A percentile compares a stretch with the other conserved stretches of the same genome.
These are phyloP conservation scores for mouse (Mus musculus) DNA, from an alignment of 2,113 vertebrate species.

Conservation along the genomic window GRCm39 chr8:94129001-94129500, in stretches of 20 bases:
- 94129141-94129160: neutral
- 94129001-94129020: neutral
- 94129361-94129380: too few species aligned
- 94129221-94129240: neutral
- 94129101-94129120: neutral
- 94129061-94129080: neutral
- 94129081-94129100: neutral
- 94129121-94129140: neutral
- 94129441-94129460: neutral
- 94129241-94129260: too few species aligned
- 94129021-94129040: neutral
- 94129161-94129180: neutral
- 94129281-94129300: too few species aligned
- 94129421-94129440: too few species aligned
- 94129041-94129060: neutral
- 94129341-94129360: too few species aligned
- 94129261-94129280: too few species aligned
- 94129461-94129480: neutral
- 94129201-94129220: neutral
- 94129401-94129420: too few species aligned
- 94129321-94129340: too few species aligned
- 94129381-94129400: too few species aligned
- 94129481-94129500: neutral
- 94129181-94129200: neutral
- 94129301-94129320: too few species aligned